Percentiles rank a stretch among this genome's conserved stretches.
These are phyloP conservation scores for Glomeris marginata DNA, from an alignment of 2,888 invertebrate genomes.

Conservation along the genomic window DNA sequence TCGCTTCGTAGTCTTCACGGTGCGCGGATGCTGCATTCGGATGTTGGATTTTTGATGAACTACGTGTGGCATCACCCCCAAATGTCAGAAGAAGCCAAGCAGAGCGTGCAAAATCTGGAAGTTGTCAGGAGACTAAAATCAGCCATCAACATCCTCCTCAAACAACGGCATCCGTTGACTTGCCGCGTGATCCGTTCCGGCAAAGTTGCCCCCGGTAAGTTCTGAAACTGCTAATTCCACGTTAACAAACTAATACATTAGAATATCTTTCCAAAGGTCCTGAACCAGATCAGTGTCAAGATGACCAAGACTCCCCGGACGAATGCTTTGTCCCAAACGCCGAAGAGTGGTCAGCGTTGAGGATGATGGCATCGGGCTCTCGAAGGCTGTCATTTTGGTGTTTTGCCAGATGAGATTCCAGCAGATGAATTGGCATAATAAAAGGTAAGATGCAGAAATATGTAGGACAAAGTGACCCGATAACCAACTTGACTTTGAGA, in stretches of 20 bases:
- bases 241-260: no score
- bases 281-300: no score
- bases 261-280: no score
- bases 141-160: constrained; percentile 58
- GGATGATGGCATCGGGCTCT: neutral
- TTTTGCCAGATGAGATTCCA: no score
- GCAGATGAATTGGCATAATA: no score
- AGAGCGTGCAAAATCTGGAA: constrained; percentile 27
- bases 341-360: constrained; percentile 11
- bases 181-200: neutral
- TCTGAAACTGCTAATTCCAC: no score
- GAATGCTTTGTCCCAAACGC: constrained; percentile 11
- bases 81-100: constrained; percentile 25
- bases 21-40: constrained; percentile 60
- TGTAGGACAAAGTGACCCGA: no score
- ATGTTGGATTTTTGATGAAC: constrained; percentile 59
- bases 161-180: constrained; percentile 41
- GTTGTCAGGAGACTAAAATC: constrained; percentile 65
- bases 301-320: neutral
- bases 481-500: no score
- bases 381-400: no score
- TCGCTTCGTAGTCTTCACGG: constrained; percentile 44
- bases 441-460: no score
- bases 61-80: constrained; percentile 45
- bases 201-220: neutral